Percentiles rank a stretch among this genome's conserved stretches.
Conservation (phyloP, 1,140 invertebrate genomes). For the Gonatopus flavifemur region DNA sequence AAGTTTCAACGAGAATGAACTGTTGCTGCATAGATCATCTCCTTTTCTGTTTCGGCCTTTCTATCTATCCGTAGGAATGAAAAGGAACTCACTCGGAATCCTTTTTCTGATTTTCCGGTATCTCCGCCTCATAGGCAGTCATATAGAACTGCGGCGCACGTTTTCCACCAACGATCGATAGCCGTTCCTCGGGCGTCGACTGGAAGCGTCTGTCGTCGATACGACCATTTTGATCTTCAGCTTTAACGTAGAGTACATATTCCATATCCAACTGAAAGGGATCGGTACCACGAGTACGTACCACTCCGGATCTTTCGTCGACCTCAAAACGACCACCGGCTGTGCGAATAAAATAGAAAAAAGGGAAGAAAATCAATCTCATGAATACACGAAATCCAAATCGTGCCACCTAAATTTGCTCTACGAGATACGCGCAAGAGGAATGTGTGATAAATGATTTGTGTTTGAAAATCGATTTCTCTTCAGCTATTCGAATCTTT, state of each 20-base stretch:
- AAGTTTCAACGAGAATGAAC: too few relatives aligned
- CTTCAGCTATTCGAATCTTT: not conserved
- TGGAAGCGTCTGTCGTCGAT: constrained; percentile 86
- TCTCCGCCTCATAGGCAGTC: constrained; percentile 89
- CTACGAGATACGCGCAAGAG: too few relatives aligned
- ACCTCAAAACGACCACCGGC: constrained; percentile 82
- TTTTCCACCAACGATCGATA: constrained; percentile 92
- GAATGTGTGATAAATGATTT: too few relatives aligned
- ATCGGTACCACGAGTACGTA: constrained; percentile 87
- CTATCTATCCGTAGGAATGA: too few relatives aligned
- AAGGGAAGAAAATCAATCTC: not conserved
- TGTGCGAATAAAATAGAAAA: too few relatives aligned
- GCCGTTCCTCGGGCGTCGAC: constrained; percentile 85
- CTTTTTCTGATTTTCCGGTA: constrained; percentile 94
- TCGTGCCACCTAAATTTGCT: too few relatives aligned
- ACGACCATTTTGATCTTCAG: constrained; percentile 91
- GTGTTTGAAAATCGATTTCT: not conserved
- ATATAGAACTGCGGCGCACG: constrained; percentile 93
- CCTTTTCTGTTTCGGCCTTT: too few relatives aligned
- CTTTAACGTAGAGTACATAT: constrained; percentile 93
- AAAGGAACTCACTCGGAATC: constrained; percentile 93
- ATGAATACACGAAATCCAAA: too few relatives aligned
- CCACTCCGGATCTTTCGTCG: constrained; percentile 89
- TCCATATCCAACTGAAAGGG: constrained; percentile 95
- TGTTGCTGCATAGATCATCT: too few relatives aligned